Evolutionary conservation across 2,888 invertebrate genomes (phyloP), one percentile per base, ranked within the genome.

Genomic region (Cataglyphis cursor): DNA sequence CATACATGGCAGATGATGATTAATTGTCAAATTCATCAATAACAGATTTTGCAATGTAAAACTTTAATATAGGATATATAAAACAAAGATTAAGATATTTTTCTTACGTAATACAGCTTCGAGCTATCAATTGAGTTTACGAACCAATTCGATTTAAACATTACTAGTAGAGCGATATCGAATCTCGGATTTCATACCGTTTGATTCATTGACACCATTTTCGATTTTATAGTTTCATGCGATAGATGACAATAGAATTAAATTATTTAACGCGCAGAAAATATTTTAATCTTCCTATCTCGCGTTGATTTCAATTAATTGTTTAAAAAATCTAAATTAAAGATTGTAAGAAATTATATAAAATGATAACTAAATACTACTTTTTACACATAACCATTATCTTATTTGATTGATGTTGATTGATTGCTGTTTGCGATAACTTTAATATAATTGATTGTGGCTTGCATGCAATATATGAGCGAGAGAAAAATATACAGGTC

Each of bases 211-310:
- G 57, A 57, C 21, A 57, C 5, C 21, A 12, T 44, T 44, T 21
- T 66, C 65, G 21, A 65, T 65, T 41, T 65, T 65, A 41, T 24
- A 65, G 15, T 65, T 41, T 21, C 18, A 15, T 24, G 44, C 41
- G 44, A 66, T 44, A 44, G 6, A 51, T 51, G 8, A 51, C n/a
- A n/a, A 28, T 21, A 8, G 1, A 66, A 8, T 44, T 10, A 18
- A 66, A 18, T 66, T 10, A 44, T 18, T 62, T n/a, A 35, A 35
- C 12, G 28, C 24, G 44, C 9, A 21, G 31, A 2, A 5, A n/a
- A 64, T 18, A 12, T 64, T n/a, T 41, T 24, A 2, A 18, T 24
- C 9, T 41, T 41, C 4, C n/a, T 18, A 48, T 18, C 48, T 51
- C 28, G 28, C 12, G 4, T 2, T 21, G 21, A 72, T 24, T 24